phyloP scores from a whole-genome alignment of 2,888 invertebrate species.

The Meloe dianella region DNA sequence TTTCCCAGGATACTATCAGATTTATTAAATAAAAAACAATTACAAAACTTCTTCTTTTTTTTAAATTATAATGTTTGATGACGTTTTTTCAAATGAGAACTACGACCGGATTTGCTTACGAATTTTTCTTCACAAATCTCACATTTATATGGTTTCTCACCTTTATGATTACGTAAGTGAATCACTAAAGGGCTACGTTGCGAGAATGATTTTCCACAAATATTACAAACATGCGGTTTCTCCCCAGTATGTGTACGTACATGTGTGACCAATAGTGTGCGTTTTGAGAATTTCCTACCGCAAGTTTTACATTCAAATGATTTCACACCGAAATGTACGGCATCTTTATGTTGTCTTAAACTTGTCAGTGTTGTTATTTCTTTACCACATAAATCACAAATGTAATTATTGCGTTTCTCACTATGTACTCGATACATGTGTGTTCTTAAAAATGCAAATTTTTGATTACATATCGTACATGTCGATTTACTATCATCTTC shows the following conservation, averaged over 20 bases:
- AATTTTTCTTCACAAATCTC: neutral
- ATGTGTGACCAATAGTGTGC: slow-evolving; percentile 17
- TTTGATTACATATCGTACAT: neutral
- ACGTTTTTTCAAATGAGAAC: neutral
- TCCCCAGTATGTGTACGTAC: slow-evolving; percentile 38
- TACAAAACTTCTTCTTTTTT: too few relatives aligned
- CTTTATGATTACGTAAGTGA: slow-evolving; percentile 46
- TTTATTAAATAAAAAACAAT: neutral
- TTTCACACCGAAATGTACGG: slow-evolving; percentile 20
- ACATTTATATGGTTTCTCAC: neutral
- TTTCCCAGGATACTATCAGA: neutral
- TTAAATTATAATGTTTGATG: neutral
- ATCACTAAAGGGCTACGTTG: slow-evolving; percentile 62
- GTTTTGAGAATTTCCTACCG: slow-evolving; percentile 30
- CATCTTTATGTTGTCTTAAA: slow-evolving; percentile 34
- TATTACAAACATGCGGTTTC: slow-evolving; percentile 43
- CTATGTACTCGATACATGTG: neutral
- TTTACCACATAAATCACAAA: slow-evolving; percentile 46
- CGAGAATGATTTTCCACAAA: slow-evolving; percentile 61
- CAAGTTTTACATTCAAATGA: slow-evolving; percentile 36
- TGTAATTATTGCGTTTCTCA: slow-evolving; percentile 15
- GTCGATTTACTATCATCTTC: neutral
- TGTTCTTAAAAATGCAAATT: neutral
- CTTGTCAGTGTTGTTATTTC: slow-evolving; percentile 36
- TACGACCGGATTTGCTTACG: neutral